Evolutionary conservation across 2,113 vertebrate genomes (phyloP).

Genomic region (Actinemys pallida): DNA sequence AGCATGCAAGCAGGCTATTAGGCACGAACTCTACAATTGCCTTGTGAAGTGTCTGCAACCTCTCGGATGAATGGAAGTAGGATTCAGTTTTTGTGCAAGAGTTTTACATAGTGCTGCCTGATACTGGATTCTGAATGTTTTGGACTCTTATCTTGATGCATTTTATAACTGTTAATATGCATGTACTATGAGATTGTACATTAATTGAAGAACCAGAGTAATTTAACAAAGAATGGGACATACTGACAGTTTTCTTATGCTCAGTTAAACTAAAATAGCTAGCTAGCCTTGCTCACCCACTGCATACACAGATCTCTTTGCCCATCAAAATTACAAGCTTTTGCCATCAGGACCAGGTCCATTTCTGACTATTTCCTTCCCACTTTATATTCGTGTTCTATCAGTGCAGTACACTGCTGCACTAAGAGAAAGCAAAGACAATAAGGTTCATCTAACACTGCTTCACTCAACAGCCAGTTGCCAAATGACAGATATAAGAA

Average conservation of each 20-base stretch:
- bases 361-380: not conserved
- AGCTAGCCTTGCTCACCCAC: not conserved
- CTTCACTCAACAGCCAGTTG: not conserved
- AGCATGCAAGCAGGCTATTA: constrained; percentile 31
- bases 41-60: constrained; percentile 23
- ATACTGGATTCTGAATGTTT: constrained; percentile 52
- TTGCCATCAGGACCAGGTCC: not conserved
- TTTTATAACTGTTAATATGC: constrained; percentile 54
- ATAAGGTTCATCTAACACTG: not conserved
- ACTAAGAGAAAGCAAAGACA: not conserved
- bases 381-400: not conserved
- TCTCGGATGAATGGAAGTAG: constrained; percentile 25
- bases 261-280: not conserved
- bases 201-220: constrained; percentile 27
- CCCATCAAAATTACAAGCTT: not conserved
- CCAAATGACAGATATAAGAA: not conserved
- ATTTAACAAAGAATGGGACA: not conserved
- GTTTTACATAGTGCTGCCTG: constrained; percentile 8
- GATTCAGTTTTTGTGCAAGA: constrained; percentile 21
- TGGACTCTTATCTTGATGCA: constrained; percentile 1
- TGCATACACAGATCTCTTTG: not conserved
- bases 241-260: not conserved
- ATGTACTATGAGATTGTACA: not conserved
- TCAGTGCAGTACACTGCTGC: not conserved
- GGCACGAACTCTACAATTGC: constrained; percentile 20